Evolutionary conservation across 2,113 vertebrate species (phyloP).

Genomic region (Parotia lawesii): DNA sequence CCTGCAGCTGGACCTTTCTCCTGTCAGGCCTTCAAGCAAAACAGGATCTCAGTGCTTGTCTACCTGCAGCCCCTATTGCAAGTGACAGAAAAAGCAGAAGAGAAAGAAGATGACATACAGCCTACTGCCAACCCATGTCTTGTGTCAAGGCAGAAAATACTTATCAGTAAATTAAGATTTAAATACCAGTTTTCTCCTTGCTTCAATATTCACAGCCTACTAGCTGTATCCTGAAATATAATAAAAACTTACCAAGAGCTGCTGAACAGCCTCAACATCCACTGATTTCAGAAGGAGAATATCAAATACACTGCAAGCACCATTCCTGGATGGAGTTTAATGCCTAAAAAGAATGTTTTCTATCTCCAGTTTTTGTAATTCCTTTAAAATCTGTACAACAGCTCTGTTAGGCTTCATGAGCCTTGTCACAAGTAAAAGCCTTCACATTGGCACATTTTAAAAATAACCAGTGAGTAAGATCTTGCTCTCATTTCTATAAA

Average conservation of each 20-base stretch:
- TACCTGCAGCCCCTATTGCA: background rate
- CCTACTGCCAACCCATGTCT: background rate
- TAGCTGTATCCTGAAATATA: background rate
- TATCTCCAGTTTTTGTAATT: background rate
- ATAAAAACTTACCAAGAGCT: background rate
- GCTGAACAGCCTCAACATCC: background rate
- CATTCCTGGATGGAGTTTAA: background rate
- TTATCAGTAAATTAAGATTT: background rate
- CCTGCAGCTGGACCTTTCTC: background rate
- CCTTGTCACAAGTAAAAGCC: slow-evolving; percentile 26
- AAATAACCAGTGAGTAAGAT: slow-evolving; percentile 65
- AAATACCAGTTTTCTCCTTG: background rate
- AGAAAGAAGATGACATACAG: background rate
- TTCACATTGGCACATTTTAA: slow-evolving; percentile 43
- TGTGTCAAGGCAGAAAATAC: background rate
- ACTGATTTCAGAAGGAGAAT: background rate
- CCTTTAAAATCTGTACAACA: slow-evolving; percentile 5
- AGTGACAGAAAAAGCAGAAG: background rate
- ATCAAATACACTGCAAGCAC: background rate
- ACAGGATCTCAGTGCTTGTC: background rate
- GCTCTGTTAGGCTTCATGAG: background rate
- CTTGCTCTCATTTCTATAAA: slow-evolving; percentile 59
- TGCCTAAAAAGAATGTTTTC: background rate
- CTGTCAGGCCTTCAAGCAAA: background rate
- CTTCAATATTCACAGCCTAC: background rate